Evolutionary conservation across 2,113 vertebrate species (phyloP).

Genomic region (Beaufortia kweichowensis): DNA sequence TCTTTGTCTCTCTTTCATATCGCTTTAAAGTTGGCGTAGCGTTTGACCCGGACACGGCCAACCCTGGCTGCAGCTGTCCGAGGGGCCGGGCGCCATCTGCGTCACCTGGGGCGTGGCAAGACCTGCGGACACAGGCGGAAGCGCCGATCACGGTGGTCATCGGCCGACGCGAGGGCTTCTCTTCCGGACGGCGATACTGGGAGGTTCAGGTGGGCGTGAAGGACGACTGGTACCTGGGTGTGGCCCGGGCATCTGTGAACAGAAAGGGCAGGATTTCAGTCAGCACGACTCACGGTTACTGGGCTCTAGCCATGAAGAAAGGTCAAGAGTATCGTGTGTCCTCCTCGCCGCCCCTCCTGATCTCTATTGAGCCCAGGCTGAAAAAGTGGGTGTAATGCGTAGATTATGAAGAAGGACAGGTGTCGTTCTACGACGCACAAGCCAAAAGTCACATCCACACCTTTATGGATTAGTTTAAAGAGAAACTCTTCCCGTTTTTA

Average conservation of each 20-base stretch:
- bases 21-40: slow-evolving; percentile 66
- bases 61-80: slow-evolving; percentile 77
- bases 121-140: slow-evolving; percentile 67
- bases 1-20: background rate
- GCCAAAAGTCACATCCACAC: slow-evolving; percentile 79
- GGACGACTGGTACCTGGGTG: slow-evolving; percentile 78
- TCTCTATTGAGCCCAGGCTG: slow-evolving; percentile 70
- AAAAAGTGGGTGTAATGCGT: slow-evolving; percentile 81
- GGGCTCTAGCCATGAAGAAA: slow-evolving; percentile 79
- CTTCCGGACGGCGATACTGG: slow-evolving; percentile 75
- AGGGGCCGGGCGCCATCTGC: slow-evolving; percentile 73
- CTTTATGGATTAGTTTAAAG: slow-evolving; percentile 77
- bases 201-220: slow-evolving; percentile 78
- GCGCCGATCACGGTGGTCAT: slow-evolving; percentile 78
- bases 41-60: slow-evolving; percentile 74
- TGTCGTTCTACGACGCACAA: slow-evolving; percentile 84
- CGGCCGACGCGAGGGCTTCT: slow-evolving; percentile 65
- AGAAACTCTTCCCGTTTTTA: slow-evolving; percentile 84
- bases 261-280: slow-evolving; percentile 75
- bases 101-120: slow-evolving; percentile 75
- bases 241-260: slow-evolving; percentile 71
- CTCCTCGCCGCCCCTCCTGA: slow-evolving; percentile 64
- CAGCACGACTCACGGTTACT: slow-evolving; percentile 73
- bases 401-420: slow-evolving; percentile 83
- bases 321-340: slow-evolving; percentile 72